phyloP scores from a whole-genome alignment of 2,888 invertebrate genomes.

The Hetaerina titia region DNA sequence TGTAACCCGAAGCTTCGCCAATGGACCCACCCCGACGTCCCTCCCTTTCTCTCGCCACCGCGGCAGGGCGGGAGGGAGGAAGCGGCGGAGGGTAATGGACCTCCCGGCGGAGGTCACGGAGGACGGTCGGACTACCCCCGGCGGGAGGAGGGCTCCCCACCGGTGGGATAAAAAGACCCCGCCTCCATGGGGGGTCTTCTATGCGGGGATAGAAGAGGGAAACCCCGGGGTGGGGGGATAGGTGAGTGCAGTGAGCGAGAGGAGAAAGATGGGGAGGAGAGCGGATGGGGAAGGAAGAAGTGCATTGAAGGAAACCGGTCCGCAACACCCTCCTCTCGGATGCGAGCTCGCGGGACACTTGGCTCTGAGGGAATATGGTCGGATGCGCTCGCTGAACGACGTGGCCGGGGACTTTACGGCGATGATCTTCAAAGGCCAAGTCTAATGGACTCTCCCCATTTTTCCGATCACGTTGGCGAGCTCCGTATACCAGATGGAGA shows the following conservation, averaged over 20 bases:
- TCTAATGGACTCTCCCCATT: not conserved
- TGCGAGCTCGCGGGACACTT: not conserved
- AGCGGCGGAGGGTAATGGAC: conserved; percentile 37
- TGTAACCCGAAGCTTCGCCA: conserved; percentile 47
- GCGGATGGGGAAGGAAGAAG: not conserved
- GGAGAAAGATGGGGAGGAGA: not conserved
- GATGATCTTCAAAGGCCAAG: conserved; percentile 1
- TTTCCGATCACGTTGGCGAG: not conserved
- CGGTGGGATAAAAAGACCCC: not conserved
- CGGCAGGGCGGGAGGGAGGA: not conserved
- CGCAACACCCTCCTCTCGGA: not conserved
- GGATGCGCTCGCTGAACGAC: not conserved
- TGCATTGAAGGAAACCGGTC: conserved; percentile 22
- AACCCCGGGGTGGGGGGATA: not conserved
- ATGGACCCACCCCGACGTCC: not conserved
- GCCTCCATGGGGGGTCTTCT: conserved; percentile 42
- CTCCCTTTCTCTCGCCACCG: not conserved
- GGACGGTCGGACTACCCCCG: not conserved
- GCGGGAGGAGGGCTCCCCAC: not conserved
- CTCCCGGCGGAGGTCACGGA: not conserved
- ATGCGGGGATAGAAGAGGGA: conserved; percentile 13
- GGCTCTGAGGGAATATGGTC: not conserved
- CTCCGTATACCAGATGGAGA: not conserved
- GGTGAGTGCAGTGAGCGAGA: not conserved
- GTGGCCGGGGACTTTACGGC: not conserved